Base-by-base conservation (phyloP, 2,797 vertebrate genomes). In the Pseudochromis fuscus region DNA sequence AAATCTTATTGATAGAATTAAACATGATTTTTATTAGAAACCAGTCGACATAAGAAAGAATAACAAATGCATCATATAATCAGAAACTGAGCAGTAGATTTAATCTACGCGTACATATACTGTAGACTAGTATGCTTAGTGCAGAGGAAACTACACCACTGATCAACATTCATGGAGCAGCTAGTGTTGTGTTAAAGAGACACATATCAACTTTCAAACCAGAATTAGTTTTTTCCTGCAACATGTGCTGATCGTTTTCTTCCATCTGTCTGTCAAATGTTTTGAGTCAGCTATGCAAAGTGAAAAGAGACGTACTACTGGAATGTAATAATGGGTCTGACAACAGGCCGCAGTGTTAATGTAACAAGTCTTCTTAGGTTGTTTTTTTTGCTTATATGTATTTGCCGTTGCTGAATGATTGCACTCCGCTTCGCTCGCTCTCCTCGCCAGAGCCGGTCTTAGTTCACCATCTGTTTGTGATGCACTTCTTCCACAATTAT, bases 221-320 rank as follows among this genome's bases (percentile, higher is more conserved):
- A 45, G 65, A 56, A 31, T 59, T 38, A 4, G 45, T n/a, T 37
- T 63, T 53, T 37, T 48, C 31, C n/a, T 61, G 50, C 33, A 49
- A 42, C 18, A 50, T 67, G 45, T 19, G 13, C 23, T 15, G 37
- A 79, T 35, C n/a, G 9, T 1, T n/a, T 28, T 37, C n/a, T 45
- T 57, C 30, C 40, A 23, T 21, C 21, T 0, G 1, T 67, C 53
- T 57, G 61, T 71, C 18, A 62, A 70, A 77, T 69, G 63, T 84
- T 77, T 85, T 77, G 75, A 86, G 87, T 88, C 80, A 68, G 86
- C 91, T 92, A 92, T 91, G 93, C 92, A 93, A 91, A 16, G 18
- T 83, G 68, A 85, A 77, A 85, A 84, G 62, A 82, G 68, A 68
- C 1, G 27, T 62, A 55, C 50, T 69, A 69, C 50, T 82, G 60